Evolutionary conservation across 2,888 invertebrate genomes (phyloP), one percentile per base, ranked within the genome.

Genomic region (Aporophyla nigra): DNA sequence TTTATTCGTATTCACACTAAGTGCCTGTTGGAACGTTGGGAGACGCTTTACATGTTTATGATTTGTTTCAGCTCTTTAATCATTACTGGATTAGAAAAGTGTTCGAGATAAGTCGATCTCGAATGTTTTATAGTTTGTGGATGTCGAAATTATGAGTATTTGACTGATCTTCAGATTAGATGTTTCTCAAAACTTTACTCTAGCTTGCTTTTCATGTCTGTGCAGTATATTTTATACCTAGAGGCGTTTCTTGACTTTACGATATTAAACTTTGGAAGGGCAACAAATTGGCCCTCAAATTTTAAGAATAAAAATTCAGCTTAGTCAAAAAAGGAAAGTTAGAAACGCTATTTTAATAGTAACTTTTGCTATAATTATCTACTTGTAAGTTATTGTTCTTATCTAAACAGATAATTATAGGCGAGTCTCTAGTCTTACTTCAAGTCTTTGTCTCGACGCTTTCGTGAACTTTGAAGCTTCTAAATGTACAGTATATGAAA

Each of bases 111-210:
- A 33, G 49, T 61, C 24, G 9, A 24, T 40, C 10, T 74, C 14
- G 40, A 63, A 71, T 74, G 14, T 72, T 82, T 74, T 72, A 74
- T 69, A 66, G 71, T 82, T 78, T 74, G 67, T 87, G 69, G 63
- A 66, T 72, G 67, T 80, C 61, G 67, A 84, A 63, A 43, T 78
- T 81, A 86, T 77, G 53, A 80, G 87, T 88, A 88, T 89, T 91
- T 89, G 93, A 94, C 94, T 94, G 94, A 94, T 93, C 93, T 94
- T 93, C 92, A 91, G 89, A 86, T 83, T 93, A 94, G 92, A 88
- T 88, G 79, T 87, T 85, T 90, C 90, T 86, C 72, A 75, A 82
- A 86, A 87, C 84, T 89, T 86, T 86, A 76, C 80, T 86, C 80
- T 90, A 85, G 88, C 89, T 90, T 90, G 90, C 91, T 92, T 91